These are phyloP conservation scores for Sphyrna mokarran DNA, from an alignment of 2,113 vertebrate species.

Conservation along the genomic window DNA sequence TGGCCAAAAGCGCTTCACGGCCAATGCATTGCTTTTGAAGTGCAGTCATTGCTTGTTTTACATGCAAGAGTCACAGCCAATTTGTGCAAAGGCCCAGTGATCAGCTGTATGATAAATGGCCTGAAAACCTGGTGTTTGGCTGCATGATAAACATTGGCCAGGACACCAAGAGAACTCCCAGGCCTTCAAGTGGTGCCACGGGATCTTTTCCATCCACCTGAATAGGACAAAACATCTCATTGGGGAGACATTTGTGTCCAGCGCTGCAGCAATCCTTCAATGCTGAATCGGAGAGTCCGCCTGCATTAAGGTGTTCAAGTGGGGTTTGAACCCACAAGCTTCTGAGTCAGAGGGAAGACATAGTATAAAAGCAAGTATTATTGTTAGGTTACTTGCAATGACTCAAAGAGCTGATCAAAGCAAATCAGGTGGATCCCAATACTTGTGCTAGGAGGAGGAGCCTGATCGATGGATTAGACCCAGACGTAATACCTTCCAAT, in stretches of 20 bases:
- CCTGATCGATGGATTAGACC: neutral
- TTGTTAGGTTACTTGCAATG: neutral
- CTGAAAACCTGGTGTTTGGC: constrained; percentile 12
- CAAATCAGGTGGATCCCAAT: neutral
- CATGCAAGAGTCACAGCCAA: neutral
- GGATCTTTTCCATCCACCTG: neutral
- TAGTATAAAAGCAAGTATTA: neutral
- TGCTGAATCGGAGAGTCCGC: neutral
- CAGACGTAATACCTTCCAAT: neutral
- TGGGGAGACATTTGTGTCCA: neutral
- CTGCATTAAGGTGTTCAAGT: neutral
- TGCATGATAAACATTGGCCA: neutral
- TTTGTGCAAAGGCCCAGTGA: neutral
- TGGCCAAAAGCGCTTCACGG: neutral
- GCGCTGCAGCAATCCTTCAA: neutral
- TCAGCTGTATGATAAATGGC: neutral
- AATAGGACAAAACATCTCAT: neutral
- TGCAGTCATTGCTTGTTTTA: constrained; percentile 25
- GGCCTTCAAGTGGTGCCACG: neutral
- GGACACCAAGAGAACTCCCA: neutral
- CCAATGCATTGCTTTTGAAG: constrained; percentile 14
- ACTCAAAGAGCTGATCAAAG: neutral
- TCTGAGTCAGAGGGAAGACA: neutral
- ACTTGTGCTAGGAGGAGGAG: too few species aligned
- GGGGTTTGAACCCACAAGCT: neutral